These are phyloP conservation scores for Cartodere bifasciata DNA, from an alignment of 2,888 invertebrate genomes.

Conservation along the genomic window DNA sequence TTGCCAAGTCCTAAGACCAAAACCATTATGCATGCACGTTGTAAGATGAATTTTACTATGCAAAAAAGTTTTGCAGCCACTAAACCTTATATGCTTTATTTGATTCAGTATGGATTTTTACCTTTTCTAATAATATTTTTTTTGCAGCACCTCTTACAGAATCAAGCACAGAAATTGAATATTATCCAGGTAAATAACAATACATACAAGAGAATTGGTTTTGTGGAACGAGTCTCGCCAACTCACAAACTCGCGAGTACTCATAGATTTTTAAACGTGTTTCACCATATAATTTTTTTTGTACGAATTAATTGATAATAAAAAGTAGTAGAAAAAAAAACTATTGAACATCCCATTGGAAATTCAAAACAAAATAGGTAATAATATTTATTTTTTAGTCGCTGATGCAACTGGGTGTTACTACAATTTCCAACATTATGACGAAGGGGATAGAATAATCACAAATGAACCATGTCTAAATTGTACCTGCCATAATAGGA, in stretches of 20 bases:
- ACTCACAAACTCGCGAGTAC: too few relatives aligned
- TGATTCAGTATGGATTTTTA: too few relatives aligned
- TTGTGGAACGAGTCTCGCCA: too few relatives aligned
- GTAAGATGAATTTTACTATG: too few relatives aligned
- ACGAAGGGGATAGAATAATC: conserved; percentile 84
- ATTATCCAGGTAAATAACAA: conserved; percentile 43
- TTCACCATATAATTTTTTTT: too few relatives aligned
- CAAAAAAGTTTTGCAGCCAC: too few relatives aligned
- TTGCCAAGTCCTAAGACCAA: too few relatives aligned
- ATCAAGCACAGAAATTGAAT: conserved; percentile 37
- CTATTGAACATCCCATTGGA: neutral
- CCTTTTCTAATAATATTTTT: conserved; percentile 20
- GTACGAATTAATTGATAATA: conserved; percentile 1
- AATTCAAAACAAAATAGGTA: conserved; percentile 1
- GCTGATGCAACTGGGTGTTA: conserved; percentile 61
- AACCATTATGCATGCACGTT: too few relatives aligned
- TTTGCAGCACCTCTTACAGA: conserved; percentile 57
- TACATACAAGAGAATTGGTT: conserved; percentile 2
- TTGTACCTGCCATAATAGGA: conserved; percentile 88
- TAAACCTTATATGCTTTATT: too few relatives aligned
- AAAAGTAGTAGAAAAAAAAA: too few relatives aligned
- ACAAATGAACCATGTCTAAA: conserved; percentile 93
- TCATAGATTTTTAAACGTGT: too few relatives aligned
- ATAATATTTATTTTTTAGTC: conserved; percentile 20
- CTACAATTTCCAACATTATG: conserved; percentile 88